Base-by-base conservation (phyloP, 2,113 vertebrate species). In the Herpetotheres cachinnans region DNA sequence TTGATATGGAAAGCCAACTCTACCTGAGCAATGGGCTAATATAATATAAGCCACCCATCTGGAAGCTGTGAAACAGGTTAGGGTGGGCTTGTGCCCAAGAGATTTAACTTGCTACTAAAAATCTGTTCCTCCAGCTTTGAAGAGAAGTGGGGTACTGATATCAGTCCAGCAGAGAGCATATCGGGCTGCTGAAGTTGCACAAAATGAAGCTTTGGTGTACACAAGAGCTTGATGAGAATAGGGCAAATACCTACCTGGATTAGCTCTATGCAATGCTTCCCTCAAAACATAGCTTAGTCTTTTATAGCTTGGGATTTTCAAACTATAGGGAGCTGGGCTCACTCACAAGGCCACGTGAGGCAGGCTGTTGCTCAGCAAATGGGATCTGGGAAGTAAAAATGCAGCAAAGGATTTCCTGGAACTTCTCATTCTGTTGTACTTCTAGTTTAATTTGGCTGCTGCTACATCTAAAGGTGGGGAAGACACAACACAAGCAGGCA, bases 31-130 rank as follows among this genome's bases (percentile, higher is more conserved):
- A 36, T 32, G 21, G 79, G 10, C 44, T 80, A 79, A 67, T 55
- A 25, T 19, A 69, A 72, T 86, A 69, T 34, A 73, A 58, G 22
- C 26, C 46, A 73, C 58, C 55, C 86, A 46, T 77, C 46, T 89
- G 42, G 71, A 83, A 84, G 46, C 5, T 63, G n/a, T 73, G 86
- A 74, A 81, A 79, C n/a, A 88, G 82, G 38, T 65, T 79, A 58
- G 42, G 36, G 14, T 74, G 63, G 20, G 25, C 14, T 86, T 89
- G 40, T 58, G 86, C 79, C 71, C 59, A 83, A 32, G 71, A 62
- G 58, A 83, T 90, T 86, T 66, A 81, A 84, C 92, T 95, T 92
- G 36, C 63, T 83, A 63, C 71, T 83, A 34, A 61, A 95, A 83
- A 66, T 74, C 82, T 89, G 30, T 77, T 93, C 27, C n/a, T 73